Conservation (phyloP, 2,113 vertebrate genomes). For the Alligator sinensis region DNA sequence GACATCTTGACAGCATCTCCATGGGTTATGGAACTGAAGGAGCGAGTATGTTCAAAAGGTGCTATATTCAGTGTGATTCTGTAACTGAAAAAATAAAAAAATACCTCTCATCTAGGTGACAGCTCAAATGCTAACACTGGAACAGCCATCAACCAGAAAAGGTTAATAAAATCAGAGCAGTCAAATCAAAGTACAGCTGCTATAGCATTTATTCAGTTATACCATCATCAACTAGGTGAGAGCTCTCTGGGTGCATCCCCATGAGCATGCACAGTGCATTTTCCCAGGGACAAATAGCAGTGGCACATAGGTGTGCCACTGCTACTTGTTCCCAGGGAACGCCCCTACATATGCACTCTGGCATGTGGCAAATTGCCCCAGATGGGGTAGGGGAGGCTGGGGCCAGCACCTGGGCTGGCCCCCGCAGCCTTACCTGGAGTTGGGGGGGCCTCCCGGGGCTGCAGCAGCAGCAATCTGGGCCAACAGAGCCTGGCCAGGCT, state of each 20-base stretch:
- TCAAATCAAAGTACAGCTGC: not conserved
- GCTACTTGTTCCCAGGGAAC: too few relatives aligned
- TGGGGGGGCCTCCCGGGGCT: too few relatives aligned
- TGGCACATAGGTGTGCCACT: too few relatives aligned
- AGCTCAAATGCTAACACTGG: conserved; percentile 25
- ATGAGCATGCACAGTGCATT: too few relatives aligned
- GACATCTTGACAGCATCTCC: conserved; percentile 40
- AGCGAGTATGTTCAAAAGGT: conserved; percentile 62
- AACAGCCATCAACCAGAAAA: conserved; percentile 58
- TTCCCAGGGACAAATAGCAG: too few relatives aligned
- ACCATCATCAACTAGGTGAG: not conserved
- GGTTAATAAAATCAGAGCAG: conserved; percentile 47
- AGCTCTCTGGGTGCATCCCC: not conserved
- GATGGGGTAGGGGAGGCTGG: too few relatives aligned
- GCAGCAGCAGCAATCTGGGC: too few relatives aligned
- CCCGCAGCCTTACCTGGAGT: too few relatives aligned
- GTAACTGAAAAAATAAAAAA: conserved; percentile 61
- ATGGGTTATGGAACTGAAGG: not conserved
- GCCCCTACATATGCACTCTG: too few relatives aligned
- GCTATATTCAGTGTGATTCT: conserved; percentile 59
- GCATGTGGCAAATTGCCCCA: too few relatives aligned
- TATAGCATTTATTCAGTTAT: not conserved
- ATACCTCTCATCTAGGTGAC: conserved; percentile 55
- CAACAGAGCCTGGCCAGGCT: too few relatives aligned
- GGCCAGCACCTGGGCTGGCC: too few relatives aligned